A percentile compares a stretch with the other conserved stretches of the same genome.
Conservation (phyloP, 2,888 invertebrate genomes). For the Luperina nickerlii region DNA sequence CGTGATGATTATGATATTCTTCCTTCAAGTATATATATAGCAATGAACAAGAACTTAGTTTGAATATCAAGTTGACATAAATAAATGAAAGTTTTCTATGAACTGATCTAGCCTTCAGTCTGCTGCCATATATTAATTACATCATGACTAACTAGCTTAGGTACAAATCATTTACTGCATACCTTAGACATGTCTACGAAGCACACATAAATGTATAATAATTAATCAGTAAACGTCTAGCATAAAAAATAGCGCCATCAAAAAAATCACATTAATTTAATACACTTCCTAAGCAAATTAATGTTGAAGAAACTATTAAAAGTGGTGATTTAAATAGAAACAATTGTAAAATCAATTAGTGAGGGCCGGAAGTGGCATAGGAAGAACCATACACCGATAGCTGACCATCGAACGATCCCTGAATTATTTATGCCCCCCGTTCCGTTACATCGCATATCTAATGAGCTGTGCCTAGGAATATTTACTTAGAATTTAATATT, state of each 20-base stretch:
- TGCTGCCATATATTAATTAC: conserved; percentile 22
- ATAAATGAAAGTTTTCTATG: conserved; percentile 46
- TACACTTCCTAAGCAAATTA: conserved; percentile 64
- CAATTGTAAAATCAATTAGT: conserved; percentile 74
- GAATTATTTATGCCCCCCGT: conserved; percentile 84
- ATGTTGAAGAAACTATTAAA: conserved; percentile 58
- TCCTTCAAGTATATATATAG: background rate
- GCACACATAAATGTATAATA: conserved; percentile 50
- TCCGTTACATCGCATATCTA: conserved; percentile 88
- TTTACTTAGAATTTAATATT: conserved; percentile 72
- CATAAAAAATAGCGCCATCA: conserved; percentile 42
- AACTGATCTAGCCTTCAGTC: conserved; percentile 17
- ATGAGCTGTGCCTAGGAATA: conserved; percentile 76
- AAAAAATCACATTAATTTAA: conserved; percentile 45
- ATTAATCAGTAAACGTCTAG: conserved; percentile 37
- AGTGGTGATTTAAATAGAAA: conserved; percentile 66
- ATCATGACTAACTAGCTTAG: conserved; percentile 35
- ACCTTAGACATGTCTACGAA: conserved; percentile 31
- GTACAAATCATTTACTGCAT: conserved; percentile 20
- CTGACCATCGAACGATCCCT: conserved; percentile 70
- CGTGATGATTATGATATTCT: background rate
- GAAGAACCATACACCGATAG: conserved; percentile 74
- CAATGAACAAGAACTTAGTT: background rate
- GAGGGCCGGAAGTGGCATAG: conserved; percentile 74
- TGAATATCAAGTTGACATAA: conserved; percentile 17